Evolutionary conservation across 92 coral and sea anemone species (phyloP).

Genomic region (Porites divaricata): DNA sequence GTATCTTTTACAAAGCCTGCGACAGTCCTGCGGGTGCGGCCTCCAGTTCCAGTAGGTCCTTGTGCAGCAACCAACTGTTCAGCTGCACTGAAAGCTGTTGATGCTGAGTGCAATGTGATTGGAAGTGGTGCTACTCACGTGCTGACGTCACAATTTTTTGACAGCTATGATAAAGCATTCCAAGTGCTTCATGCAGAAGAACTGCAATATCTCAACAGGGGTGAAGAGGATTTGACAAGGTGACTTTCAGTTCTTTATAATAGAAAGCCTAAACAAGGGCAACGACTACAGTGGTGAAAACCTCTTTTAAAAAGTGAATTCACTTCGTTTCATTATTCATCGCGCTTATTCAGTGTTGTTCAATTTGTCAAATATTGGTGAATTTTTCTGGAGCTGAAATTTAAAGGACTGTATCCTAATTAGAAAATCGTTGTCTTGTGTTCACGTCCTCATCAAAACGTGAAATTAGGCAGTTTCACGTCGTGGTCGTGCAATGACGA

Average conservation of each 20-base stretch:
- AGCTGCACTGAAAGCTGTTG: constrained; percentile 85
- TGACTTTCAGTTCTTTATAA: background rate
- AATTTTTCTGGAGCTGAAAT: too few species aligned
- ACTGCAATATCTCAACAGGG: constrained; percentile 67
- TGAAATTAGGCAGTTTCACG: too few species aligned
- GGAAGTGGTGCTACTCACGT: constrained; percentile 86
- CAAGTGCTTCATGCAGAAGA: constrained; percentile 69
- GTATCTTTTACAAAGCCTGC: constrained; percentile 85
- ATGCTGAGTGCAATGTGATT: constrained; percentile 83
- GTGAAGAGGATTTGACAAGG: constrained; percentile 49
- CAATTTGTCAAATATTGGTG: too few species aligned
- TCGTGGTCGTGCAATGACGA: too few species aligned
- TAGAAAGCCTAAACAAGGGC: too few species aligned
- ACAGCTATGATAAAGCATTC: constrained; percentile 76
- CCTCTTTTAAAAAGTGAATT: too few species aligned
- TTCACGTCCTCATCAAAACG: too few species aligned
- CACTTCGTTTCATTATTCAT: too few species aligned
- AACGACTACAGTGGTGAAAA: too few species aligned
- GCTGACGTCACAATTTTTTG: constrained; percentile 80
- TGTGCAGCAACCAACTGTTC: constrained; percentile 82
- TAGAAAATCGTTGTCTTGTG: too few species aligned
- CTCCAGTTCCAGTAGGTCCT: constrained; percentile 81
- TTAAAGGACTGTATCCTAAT: too few species aligned
- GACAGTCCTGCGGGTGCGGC: constrained; percentile 68
- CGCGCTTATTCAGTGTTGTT: too few species aligned